A percentile compares a stretch with the other conserved stretches of the same genome.
Conservation (phyloP, 2,888 invertebrate species). For the Amiota communis region DNA sequence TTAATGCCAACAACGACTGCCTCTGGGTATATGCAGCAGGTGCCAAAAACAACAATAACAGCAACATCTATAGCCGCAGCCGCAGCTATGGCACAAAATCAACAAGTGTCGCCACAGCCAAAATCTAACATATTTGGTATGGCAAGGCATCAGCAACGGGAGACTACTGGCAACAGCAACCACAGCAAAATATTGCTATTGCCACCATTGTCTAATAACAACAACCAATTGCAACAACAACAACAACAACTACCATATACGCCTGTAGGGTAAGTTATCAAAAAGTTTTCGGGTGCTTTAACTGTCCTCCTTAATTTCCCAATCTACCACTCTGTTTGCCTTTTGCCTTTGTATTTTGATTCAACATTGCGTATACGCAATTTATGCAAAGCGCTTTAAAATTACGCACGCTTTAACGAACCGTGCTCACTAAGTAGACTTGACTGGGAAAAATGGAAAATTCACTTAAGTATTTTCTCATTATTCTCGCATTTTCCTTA, state of each 20-base stretch:
- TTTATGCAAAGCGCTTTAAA: too few species aligned
- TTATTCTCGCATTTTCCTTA: too few species aligned
- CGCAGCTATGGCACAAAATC: slow-evolving; percentile 19
- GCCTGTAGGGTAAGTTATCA: too few species aligned
- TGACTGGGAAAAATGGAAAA: too few species aligned
- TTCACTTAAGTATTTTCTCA: too few species aligned
- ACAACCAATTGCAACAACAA: neutral
- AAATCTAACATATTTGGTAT: slow-evolving; percentile 16
- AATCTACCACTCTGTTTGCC: too few species aligned
- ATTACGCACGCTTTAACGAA: too few species aligned
- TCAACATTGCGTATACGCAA: too few species aligned
- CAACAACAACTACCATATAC: neutral
- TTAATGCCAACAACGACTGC: slow-evolving; percentile 46
- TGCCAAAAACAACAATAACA: slow-evolving; percentile 35
- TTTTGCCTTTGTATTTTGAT: too few species aligned
- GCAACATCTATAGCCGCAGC: slow-evolving; percentile 18
- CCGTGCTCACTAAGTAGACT: too few species aligned
- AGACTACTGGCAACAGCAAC: neutral
- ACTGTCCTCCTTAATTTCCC: too few species aligned
- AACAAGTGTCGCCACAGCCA: neutral
- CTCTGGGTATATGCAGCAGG: slow-evolving; percentile 44
- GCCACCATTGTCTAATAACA: neutral
- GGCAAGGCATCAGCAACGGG: slow-evolving; percentile 7
- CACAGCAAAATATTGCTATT: neutral
- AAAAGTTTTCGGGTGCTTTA: too few species aligned